Evolutionary conservation across 2,113 vertebrate species (phyloP).

Genomic region (Notothenia coriiceps): DNA sequence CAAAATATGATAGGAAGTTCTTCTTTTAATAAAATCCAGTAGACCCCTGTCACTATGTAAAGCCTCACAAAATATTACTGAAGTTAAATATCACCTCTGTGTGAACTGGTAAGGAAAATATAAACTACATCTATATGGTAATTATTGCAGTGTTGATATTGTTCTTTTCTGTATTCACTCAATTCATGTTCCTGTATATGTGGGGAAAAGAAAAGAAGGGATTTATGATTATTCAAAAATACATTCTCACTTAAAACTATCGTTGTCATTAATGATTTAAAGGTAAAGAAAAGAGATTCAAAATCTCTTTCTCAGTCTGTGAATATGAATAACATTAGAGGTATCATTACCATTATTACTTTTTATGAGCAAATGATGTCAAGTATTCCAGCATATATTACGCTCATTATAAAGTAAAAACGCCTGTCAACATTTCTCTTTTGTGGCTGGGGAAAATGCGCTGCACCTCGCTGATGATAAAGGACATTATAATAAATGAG

Average conservation of each 20-base stretch:
- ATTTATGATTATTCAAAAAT: background rate
- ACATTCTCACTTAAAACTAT: background rate
- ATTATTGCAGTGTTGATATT: background rate
- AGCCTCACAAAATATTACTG: background rate
- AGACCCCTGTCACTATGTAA: background rate
- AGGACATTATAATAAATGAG: slow-evolving; percentile 59
- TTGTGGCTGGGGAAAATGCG: slow-evolving; percentile 11
- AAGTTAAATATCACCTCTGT: too few species aligned
- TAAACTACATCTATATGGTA: background rate
- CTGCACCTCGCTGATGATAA: slow-evolving; percentile 47
- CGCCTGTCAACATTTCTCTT: slow-evolving; percentile 29
- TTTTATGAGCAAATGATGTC: slow-evolving; percentile 29
- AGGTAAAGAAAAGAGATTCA: background rate
- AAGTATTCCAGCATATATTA: slow-evolving; percentile 23
- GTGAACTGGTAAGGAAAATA: too few species aligned
- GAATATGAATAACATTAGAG: background rate
- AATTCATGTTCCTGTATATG: too few species aligned
- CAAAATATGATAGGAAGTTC: too few species aligned
- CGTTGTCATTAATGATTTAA: background rate
- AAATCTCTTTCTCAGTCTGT: background rate
- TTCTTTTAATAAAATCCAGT: background rate
- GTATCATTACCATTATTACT: background rate
- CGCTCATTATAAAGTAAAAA: slow-evolving; percentile 29
- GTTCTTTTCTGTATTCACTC: background rate
- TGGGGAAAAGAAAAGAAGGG: background rate